Percentiles rank a stretch among this genome's conserved stretches.
Evolutionary conservation across 2,113 vertebrate genomes (phyloP).

Genomic region (Corythornis madagascariensis): DNA sequence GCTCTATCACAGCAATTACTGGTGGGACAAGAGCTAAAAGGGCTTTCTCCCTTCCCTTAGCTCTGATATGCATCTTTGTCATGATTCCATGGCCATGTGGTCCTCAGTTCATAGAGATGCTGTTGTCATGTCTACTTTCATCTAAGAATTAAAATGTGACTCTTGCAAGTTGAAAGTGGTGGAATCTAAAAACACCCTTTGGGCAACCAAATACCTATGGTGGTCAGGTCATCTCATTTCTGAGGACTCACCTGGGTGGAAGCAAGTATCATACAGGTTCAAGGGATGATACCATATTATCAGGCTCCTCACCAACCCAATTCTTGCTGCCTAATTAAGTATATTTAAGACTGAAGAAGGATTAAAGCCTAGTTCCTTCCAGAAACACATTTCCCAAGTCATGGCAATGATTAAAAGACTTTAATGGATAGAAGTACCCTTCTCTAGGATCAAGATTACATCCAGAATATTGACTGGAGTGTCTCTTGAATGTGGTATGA

Average conservation of each 20-base stretch:
- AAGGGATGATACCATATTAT: accelerated
- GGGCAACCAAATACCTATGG: accelerated
- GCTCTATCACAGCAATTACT: background rate
- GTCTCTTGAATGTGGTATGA: background rate
- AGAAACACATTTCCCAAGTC: background rate
- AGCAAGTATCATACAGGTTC: background rate
- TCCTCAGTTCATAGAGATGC: background rate
- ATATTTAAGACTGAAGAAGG: background rate
- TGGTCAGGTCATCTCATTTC: accelerated
- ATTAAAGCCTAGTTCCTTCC: background rate
- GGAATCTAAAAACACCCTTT: background rate
- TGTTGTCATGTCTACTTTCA: accelerated
- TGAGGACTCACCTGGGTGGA: background rate
- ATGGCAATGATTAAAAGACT: background rate
- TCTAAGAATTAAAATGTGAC: background rate
- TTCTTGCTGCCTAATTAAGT: background rate
- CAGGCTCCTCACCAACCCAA: background rate
- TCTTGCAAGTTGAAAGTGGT: no score
- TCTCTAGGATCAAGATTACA: background rate
- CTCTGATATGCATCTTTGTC: accelerated
- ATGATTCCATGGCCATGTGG: accelerated
- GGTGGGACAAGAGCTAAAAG: background rate
- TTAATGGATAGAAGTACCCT: background rate
- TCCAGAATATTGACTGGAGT: background rate
- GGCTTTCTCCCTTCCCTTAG: background rate